Percentiles rank a stretch among this genome's conserved stretches.
Conservation (phyloP, 53 echinoderm and acorn worm species). For the Apostichopus leukothele region DNA sequence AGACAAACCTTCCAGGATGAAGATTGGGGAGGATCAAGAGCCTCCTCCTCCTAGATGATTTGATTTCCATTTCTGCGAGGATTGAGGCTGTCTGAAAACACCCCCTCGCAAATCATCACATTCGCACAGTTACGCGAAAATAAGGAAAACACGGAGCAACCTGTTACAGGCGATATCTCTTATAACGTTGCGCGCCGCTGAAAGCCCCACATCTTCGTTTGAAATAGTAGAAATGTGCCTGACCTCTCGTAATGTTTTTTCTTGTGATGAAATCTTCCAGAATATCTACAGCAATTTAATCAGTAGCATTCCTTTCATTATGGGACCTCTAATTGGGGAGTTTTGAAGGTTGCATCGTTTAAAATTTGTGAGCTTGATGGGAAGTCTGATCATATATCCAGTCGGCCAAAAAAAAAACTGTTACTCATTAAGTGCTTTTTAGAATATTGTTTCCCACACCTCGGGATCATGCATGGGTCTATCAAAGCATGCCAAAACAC, state of each 20-base stretch:
- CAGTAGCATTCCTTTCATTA: constrained; percentile 14
- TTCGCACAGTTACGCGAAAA: too few species aligned
- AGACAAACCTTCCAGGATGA: too few species aligned
- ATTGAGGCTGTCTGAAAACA: neutral
- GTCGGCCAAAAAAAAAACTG: too few species aligned
- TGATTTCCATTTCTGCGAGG: neutral
- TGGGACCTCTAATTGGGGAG: constrained; percentile 14
- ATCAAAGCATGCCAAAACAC: too few species aligned
- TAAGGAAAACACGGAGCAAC: neutral
- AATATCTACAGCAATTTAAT: constrained; percentile 9
- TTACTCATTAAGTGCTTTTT: neutral
- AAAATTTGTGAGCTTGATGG: neutral
- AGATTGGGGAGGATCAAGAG: too few species aligned
- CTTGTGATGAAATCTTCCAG: constrained; percentile 3
- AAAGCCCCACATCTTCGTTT: neutral
- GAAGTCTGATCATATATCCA: neutral
- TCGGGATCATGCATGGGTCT: neutral
- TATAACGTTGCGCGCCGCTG: neutral
- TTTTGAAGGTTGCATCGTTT: constrained; percentile 2
- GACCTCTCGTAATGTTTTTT: neutral
- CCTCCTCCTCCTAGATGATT: neutral
- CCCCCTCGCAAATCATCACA: neutral
- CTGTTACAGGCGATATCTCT: neutral
- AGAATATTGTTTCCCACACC: constrained; percentile 14
- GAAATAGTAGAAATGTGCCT: neutral